phyloP scores from a whole-genome alignment of 2,888 invertebrate species.

The Cyclophora punctaria region DNA sequence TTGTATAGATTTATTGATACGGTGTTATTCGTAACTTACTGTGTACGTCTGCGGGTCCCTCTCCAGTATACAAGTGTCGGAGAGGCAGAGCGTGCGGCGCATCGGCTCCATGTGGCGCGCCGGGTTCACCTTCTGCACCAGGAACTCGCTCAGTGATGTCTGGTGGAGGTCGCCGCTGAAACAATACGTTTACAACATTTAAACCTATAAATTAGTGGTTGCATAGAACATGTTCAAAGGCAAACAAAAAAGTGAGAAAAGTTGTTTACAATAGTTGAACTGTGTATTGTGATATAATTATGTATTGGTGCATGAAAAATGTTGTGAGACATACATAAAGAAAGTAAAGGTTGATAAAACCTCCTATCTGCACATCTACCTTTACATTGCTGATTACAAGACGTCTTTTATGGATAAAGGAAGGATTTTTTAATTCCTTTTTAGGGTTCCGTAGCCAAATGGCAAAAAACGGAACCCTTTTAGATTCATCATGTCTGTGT shows the following conservation, averaged over 20 bases:
- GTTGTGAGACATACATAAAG: neutral
- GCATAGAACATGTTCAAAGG: no score
- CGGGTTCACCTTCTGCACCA: conserved; percentile 92
- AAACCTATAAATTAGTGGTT: no score
- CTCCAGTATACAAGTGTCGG: conserved; percentile 96
- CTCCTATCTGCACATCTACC: neutral
- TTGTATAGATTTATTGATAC: no score
- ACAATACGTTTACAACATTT: conserved; percentile 27
- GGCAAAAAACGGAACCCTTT: no score
- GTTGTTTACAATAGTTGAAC: neutral
- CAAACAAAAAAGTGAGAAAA: no score
- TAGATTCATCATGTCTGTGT: no score
- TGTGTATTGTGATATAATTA: neutral
- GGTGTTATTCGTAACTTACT: conserved; percentile 55
- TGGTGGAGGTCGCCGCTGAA: conserved; percentile 94
- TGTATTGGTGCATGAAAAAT: neutral
- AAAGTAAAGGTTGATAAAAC: neutral
- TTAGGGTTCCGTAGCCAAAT: no score
- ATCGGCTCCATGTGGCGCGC: conserved; percentile 88
- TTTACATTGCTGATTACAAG: no score
- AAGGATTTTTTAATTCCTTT: no score
- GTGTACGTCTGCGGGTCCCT: conserved; percentile 98
- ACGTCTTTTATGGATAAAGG: no score
- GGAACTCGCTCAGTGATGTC: conserved; percentile 97
- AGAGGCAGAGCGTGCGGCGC: conserved; percentile 92